These are phyloP conservation scores for Sepiola atlantica DNA, from an alignment of 2,888 invertebrate species.

Conservation along the genomic window DNA sequence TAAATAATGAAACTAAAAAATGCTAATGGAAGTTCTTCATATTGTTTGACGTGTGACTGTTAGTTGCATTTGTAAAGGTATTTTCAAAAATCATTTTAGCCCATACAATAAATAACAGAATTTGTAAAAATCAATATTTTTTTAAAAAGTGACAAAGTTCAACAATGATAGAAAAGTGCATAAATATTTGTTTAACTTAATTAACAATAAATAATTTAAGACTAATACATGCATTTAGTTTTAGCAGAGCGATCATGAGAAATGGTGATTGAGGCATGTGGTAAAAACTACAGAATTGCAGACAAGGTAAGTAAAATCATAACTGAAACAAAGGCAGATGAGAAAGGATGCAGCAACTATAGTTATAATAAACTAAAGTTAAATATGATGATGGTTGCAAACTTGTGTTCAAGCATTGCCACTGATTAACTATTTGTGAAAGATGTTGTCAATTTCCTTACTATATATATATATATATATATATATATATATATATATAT, in stretches of 20 bases:
- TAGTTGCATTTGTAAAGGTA: neutral
- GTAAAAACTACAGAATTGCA: neutral
- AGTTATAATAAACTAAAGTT: neutral
- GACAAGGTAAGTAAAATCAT: neutral
- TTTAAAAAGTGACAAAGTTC: neutral
- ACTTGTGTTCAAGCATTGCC: too few species aligned
- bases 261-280: neutral
- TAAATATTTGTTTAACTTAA: neutral
- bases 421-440: too few species aligned
- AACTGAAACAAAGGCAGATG: neutral
- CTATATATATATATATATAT: too few species aligned
- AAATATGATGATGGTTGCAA: too few species aligned
- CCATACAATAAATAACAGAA: neutral
- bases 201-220: neutral
- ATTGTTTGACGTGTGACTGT: neutral
- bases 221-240: neutral
- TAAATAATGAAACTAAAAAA: neutral
- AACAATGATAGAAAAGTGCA: neutral
- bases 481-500: too few species aligned
- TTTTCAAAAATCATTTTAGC: neutral
- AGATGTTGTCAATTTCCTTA: too few species aligned
- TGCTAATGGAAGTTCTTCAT: conserved; percentile 32
- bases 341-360: neutral
- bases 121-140: neutral
- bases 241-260: neutral